A percentile compares a stretch with the other conserved stretches of the same genome.
Evolutionary conservation across 2,797 vertebrate species (phyloP).

Genomic region (Ambastaia sidthimunki): DNA sequence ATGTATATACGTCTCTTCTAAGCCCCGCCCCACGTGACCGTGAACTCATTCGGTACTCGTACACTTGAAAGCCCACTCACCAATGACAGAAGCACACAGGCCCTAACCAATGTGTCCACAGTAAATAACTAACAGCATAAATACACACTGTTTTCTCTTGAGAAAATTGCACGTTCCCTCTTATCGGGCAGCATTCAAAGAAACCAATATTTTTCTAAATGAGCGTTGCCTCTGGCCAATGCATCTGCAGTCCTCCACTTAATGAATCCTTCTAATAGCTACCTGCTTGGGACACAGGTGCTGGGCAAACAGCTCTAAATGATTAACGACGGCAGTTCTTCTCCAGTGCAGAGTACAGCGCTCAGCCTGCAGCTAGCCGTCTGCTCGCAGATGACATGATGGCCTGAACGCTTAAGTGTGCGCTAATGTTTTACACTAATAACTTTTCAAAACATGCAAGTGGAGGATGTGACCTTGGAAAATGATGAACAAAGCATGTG

Average conservation of each 20-base stretch:
- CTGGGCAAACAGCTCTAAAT: constrained; percentile 81
- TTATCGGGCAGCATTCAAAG: constrained; percentile 45
- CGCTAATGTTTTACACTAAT: constrained; percentile 34
- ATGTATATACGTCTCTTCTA: neutral
- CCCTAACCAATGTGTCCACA: constrained; percentile 2
- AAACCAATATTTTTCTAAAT: constrained; percentile 78
- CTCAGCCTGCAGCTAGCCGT: neutral
- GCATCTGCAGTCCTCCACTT: constrained; percentile 69
- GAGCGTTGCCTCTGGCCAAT: constrained; percentile 73
- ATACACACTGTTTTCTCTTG: constrained; percentile 19
- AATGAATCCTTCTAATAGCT: constrained; percentile 74
- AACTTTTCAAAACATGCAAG: constrained; percentile 26
- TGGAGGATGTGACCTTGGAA: neutral
- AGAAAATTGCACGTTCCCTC: constrained; percentile 28
- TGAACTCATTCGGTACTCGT: neutral
- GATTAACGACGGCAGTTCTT: constrained; percentile 78
- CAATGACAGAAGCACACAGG: neutral
- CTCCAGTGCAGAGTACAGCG: constrained; percentile 54
- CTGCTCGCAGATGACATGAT: constrained; percentile 24
- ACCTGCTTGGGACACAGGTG: constrained; percentile 79
- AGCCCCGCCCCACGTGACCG: neutral
- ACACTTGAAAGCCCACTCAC: neutral
- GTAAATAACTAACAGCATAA: constrained; percentile 35
- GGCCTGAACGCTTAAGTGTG: constrained; percentile 21
- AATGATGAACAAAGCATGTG: constrained; percentile 15